phyloP scores from a whole-genome alignment of 2,113 vertebrate genomes.

The Gnathonemus longibarbis region DNA sequence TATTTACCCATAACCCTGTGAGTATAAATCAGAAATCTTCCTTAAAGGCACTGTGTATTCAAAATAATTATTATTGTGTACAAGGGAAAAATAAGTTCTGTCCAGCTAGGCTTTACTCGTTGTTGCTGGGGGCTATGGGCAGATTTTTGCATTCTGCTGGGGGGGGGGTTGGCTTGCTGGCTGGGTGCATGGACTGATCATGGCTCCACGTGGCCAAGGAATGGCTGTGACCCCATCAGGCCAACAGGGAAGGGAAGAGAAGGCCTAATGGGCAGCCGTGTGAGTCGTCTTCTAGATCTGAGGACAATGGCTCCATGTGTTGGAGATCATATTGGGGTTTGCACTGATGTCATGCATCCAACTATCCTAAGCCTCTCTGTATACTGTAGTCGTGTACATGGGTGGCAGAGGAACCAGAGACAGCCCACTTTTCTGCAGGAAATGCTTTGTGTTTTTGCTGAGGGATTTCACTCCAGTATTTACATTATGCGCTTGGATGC shows the following conservation, averaged over 20 bases:
- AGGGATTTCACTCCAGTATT: neutral
- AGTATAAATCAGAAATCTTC: neutral
- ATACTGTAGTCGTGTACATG: neutral
- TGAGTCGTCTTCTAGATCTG: neutral
- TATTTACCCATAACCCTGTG: neutral
- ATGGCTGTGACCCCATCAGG: neutral
- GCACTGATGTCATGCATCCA: neutral
- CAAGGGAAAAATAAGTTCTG: neutral
- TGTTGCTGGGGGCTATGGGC: conserved; percentile 14
- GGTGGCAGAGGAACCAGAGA: neutral
- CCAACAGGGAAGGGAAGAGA: neutral
- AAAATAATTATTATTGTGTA: neutral
- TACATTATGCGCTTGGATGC: neutral
- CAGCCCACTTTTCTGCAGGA: neutral
- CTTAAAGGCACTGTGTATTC: neutral
- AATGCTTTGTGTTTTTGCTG: neutral
- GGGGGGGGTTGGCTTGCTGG: neutral
- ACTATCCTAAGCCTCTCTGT: neutral
- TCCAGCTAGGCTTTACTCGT: neutral
- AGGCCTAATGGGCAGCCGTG: neutral
- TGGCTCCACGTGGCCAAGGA: neutral
- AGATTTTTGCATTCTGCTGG: neutral
- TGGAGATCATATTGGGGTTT: neutral
- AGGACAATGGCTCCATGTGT: neutral
- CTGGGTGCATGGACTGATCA: neutral